Evolutionary conservation across 1,140 invertebrate species (phyloP), one percentile per base, ranked within the genome.

Genomic region (Drosophila pandora): DNA sequence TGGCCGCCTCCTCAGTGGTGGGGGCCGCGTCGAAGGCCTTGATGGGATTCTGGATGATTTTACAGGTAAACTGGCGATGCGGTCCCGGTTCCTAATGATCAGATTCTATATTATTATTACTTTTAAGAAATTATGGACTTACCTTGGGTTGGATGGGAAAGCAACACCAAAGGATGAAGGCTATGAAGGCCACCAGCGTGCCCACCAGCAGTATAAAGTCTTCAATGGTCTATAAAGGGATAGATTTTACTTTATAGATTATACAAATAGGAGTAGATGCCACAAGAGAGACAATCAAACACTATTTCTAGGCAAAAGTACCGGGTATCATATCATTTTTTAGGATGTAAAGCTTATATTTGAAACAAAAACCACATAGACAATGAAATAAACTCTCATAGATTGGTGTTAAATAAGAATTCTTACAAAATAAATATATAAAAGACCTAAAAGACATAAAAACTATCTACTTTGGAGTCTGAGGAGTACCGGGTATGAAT

Each of bases 91-190:
- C 88, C 88, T 90, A 4, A n/a, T 3, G 4, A 7, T 25, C 6
- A 17, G 9, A 5, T 21, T 12, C 17, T 34, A 43, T 10, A 60
- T 47, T 28, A 17, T 6, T 7, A 28, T 28, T 5, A 7, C 1
- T 28, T 28, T 28, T 1, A 28, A 7, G 25, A 4, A 60, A 17
- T 68, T 7, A 45, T 61, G 53, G 23, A 72, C 54, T 17, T 59
- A 91, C 94, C 91, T 94, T 94, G n/a, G 93, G 94, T 43, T 93
- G 93, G 50, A 94, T 93, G 32, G 94, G 94, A 81, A 94, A 94
- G 79, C 94, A 94, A 79, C 94, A 94, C 94, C 94, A 94, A 9
- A 94, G 79, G 28, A 94, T 92, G 79, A 94, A 94, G 9, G 94
- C 94, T 55, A 94, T 92, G 83, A 94, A 94, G 34, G 94, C 94